Percentiles rank a stretch among this genome's conserved stretches.
Evolutionary conservation across 2,888 invertebrate genomes (phyloP).

Genomic region (Drosophila dives): DNA sequence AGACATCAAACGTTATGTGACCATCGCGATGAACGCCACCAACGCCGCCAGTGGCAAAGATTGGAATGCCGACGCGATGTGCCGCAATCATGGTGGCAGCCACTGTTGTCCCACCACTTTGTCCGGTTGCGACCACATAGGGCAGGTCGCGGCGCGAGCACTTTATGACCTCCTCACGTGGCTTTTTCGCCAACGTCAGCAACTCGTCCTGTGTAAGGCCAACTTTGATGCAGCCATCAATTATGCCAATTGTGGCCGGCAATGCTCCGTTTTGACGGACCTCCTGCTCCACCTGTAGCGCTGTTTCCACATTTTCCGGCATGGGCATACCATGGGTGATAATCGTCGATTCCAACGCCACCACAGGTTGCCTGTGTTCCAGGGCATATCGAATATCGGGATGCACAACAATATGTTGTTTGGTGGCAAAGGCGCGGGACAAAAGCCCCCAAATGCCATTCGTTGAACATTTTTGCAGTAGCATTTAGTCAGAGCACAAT

Average conservation of each 20-base stretch:
- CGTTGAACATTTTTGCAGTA: slow-evolving; percentile 16
- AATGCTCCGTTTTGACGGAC: slow-evolving; percentile 91
- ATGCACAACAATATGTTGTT: slow-evolving; percentile 84
- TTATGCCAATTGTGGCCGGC: slow-evolving; percentile 96
- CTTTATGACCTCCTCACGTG: slow-evolving; percentile 87
- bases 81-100: slow-evolving; percentile 96
- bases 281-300: slow-evolving; percentile 90
- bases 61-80: slow-evolving; percentile 91
- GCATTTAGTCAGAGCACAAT: slow-evolving; percentile 27
- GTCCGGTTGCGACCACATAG: slow-evolving; percentile 88
- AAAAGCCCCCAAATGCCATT: slow-evolving; percentile 15
- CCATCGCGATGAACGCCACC: slow-evolving; percentile 97
- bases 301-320: slow-evolving; percentile 95
- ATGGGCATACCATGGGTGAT: slow-evolving; percentile 99
- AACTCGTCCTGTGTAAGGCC: slow-evolving; percentile 90
- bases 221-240: slow-evolving; percentile 92
- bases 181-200: slow-evolving; percentile 87
- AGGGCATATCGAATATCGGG: slow-evolving; percentile 89
- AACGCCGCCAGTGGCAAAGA: slow-evolving; percentile 97
- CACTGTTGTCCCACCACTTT: slow-evolving; percentile 97
- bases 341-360: slow-evolving; percentile 98
- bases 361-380: slow-evolving; percentile 89
- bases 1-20: slow-evolving; percentile 94
- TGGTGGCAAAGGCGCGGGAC: slow-evolving; percentile 17
- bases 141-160: slow-evolving; percentile 95